These are phyloP conservation scores for Papilio glaucus DNA, from an alignment of 1,140 invertebrate species.

Conservation along the genomic window DNA sequence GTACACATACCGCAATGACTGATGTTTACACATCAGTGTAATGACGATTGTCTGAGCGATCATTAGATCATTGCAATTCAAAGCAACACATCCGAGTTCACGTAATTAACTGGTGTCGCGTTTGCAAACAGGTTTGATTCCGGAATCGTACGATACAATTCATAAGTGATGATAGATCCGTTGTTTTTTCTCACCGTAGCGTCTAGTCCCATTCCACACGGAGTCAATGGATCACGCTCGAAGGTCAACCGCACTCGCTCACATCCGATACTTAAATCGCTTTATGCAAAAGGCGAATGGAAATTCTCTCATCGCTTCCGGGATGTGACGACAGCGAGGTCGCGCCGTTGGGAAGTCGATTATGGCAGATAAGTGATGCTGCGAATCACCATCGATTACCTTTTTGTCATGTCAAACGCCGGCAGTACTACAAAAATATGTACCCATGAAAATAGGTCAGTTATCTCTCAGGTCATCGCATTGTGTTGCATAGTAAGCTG, in stretches of 20 bases:
- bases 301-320: conserved; percentile 5
- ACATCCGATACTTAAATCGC: conserved; percentile 10
- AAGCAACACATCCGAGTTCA: background rate
- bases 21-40: background rate
- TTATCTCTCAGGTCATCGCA: background rate
- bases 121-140: conserved; percentile 19
- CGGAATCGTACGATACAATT: conserved; percentile 4
- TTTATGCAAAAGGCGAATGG: background rate
- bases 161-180: conserved; percentile 12
- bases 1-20: background rate
- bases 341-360: background rate
- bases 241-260: conserved; percentile 8
- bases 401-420: conserved; percentile 5
- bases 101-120: background rate
- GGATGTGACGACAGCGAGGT: conserved; percentile 5
- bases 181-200: background rate
- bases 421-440: no score
- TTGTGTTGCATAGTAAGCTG: background rate
- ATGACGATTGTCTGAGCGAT: background rate
- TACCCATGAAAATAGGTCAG: background rate
- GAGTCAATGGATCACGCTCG: conserved; percentile 12
- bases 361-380: background rate
- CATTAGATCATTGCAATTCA: conserved; percentile 5
- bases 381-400: background rate
- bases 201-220: background rate